Base-by-base conservation (phyloP, 2,888 invertebrate genomes). In the Tetrapedia diversipes region DNA sequence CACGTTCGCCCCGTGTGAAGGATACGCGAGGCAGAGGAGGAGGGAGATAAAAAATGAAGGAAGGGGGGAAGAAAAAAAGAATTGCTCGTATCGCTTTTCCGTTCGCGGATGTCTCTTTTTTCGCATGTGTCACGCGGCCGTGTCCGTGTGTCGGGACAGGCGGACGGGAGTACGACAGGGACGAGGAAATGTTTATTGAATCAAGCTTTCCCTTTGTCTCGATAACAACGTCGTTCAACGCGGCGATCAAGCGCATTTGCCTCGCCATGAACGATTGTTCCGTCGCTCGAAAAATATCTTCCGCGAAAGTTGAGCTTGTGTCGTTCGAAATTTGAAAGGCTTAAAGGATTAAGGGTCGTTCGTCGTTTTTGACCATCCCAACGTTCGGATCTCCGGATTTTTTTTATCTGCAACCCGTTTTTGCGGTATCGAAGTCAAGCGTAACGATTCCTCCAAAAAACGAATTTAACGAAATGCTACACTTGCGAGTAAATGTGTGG, bases 171-270 rank as follows among this genome's bases (percentile, higher is more conserved):
- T n/a, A n/a, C 41, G 24, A 29, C 14, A 37, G 41, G 37, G 59
- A 34, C 29, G 45, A 32, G 39, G 53, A 69, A 61, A 60, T 61
- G 54, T 73, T 73, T 61, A 69, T 69, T 41, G 47, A 49, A 61
- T 69, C 61, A 43, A 61, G 65, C 56, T 41, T 32, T 60, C 45
- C 54, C 41, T 60, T 49, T 66, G 61, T 60, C 43, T n/a, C 66
- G 49, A 61, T 41, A 49, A 59, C 47, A 64, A 51, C 24, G 63
- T 19, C 53, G 69, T 51, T 43, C 34, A 1, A 37, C 19, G 54
- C 54, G 43, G n/a, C 66, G 54, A 65, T 70, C 29, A 47, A 27
- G 27, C n/a, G 63, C 8, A 37, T 63, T 64, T 51, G 41, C 27
- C 16, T 34, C 43, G 27, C 19, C 41, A 64, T 24, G 2, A 51